These are phyloP conservation scores for Corythoichthys haematopterus DNA, from an alignment of 2,113 vertebrate genomes.

Conservation along the genomic window DNA sequence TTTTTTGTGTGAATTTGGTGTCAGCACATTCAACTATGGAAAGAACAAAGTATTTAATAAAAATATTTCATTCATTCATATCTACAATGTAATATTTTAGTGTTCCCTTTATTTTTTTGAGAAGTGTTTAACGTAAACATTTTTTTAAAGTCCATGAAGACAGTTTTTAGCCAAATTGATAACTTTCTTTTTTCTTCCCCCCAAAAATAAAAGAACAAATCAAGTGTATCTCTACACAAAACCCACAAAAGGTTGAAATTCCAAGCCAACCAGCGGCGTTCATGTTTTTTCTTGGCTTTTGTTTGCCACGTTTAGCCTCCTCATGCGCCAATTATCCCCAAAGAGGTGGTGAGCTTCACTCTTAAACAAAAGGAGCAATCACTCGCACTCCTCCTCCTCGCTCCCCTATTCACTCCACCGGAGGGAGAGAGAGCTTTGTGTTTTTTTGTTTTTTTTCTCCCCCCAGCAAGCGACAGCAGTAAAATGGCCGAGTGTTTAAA, in stretches of 20 bases:
- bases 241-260: not conserved
- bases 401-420: not conserved
- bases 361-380: conserved; percentile 6
- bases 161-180: not conserved
- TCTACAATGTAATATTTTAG: too few species aligned
- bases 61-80: too few species aligned
- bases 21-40: too few species aligned
- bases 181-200: not conserved
- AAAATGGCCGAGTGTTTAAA: conserved; percentile 2
- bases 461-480: not conserved
- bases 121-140: not conserved
- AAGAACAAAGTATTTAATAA: too few species aligned
- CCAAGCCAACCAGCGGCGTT: conserved; percentile 44
- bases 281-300: conserved; percentile 41
- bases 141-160: not conserved
- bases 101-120: too few species aligned
- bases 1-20: too few species aligned
- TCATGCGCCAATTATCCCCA: conserved; percentile 31
- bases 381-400: conserved; percentile 7
- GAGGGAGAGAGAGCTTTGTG: not conserved
- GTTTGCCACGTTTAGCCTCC: conserved; percentile 34
- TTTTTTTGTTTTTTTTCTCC: not conserved
- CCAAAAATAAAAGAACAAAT: not conserved
- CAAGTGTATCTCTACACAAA: not conserved
- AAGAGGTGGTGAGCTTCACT: conserved; percentile 2